Evolutionary conservation across 2,113 vertebrate genomes (phyloP), one percentile per base, ranked within the genome.

Genomic region (Anseranas semipalmata): DNA sequence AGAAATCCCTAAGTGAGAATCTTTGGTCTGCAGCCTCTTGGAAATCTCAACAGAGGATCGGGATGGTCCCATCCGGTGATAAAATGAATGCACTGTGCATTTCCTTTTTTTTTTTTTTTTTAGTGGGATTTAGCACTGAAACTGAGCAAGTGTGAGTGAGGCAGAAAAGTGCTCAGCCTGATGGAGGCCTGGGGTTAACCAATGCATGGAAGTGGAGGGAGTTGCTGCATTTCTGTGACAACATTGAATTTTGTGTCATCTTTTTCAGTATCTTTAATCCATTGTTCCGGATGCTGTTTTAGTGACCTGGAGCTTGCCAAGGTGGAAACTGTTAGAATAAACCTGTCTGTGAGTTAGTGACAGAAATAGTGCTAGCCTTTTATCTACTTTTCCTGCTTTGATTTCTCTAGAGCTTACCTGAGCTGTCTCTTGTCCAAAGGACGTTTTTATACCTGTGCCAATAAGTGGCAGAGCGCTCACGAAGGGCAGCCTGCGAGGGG

Each of bases 401-500:
- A 82, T 96, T 94, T 91, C 89, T 93, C 87, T 68, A 76, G 85
- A 81, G 90, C 67, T 87, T 83, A 94, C 91, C 94, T 93, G 75
- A 88, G 52, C 58, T 88, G 59, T n/a, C 87, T 94, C 50, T 77
- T 90, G 87, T 89, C 89, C 85, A 74, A 91, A 87, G 82, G 73
- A 65, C 59, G 32, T 80, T 96, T 92, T 95, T 95, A 85, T 87
- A 82, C 77, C 67, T 79, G 43, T 90, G 55, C 91, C 87, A 83
- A 35, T 73, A 89, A 95, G 62, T 14, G 55, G 37, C 39, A 30
- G 63, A 75, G 53, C 32, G 60, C 32, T 96, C 68, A 72, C 2
- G 20, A 91, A 93, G 90, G 81, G 70, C 66, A 58, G 77, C 53
- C 78, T 77, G 62, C 7, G 4, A 84, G 79, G 63, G 63, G 88